Conservation (phyloP, 2,797 vertebrate species). For the Oreochromis mossambicus region DNA sequence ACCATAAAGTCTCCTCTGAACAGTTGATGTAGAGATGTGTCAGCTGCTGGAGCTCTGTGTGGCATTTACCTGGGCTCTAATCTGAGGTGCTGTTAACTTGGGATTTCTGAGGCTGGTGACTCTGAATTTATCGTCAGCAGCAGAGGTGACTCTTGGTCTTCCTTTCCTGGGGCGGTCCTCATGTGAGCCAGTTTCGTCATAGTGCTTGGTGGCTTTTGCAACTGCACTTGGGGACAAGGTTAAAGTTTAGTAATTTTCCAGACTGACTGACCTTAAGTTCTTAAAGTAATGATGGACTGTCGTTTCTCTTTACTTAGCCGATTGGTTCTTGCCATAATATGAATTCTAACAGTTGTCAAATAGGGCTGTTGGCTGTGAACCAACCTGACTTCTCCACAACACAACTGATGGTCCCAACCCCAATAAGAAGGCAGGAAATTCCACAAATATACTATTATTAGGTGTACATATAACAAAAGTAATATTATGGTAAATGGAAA, state of each 20-base stretch:
- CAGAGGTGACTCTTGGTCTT: not conserved
- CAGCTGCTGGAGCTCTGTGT: not conserved
- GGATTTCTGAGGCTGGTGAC: not conserved
- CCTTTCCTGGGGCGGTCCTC: not conserved
- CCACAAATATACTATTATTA: not conserved
- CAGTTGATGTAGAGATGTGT: not conserved
- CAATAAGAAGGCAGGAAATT: not conserved
- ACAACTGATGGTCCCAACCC: not conserved
- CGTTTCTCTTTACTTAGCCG: not conserved
- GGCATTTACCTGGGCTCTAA: not conserved
- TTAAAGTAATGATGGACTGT: not conserved
- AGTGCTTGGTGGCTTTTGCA: not conserved
- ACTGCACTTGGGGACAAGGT: not conserved
- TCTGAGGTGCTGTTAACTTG: not conserved
- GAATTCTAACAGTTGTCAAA: not conserved
- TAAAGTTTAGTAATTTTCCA: fast-evolving
- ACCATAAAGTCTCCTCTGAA: not conserved
- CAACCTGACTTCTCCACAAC: not conserved
- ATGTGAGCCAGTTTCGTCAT: fast-evolving
- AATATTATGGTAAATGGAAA: not conserved
- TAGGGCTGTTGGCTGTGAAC: not conserved
- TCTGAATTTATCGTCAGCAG: not conserved
- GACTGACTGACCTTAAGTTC: not conserved
- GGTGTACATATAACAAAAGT: fast-evolving
- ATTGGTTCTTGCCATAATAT: fast-evolving